These are phyloP conservation scores for Operophtera brumata DNA, from an alignment of 2,888 invertebrate genomes.

Conservation along the genomic window DNA sequence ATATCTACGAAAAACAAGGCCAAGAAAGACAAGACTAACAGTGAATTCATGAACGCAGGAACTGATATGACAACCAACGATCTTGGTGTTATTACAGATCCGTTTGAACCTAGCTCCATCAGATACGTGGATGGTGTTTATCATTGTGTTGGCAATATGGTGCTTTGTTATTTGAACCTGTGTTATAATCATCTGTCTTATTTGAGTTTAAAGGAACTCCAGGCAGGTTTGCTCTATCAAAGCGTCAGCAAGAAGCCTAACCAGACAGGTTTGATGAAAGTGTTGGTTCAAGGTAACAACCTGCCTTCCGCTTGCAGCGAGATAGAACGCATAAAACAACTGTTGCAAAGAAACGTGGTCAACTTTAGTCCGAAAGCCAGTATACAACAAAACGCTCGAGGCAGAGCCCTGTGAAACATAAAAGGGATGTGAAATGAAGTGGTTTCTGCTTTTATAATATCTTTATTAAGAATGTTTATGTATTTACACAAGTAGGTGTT, in stretches of 20 bases:
- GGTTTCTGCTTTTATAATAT: conserved; percentile 20
- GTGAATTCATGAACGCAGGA: conserved; percentile 33
- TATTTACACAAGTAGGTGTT: conserved; percentile 41
- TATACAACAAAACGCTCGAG: conserved; percentile 10
- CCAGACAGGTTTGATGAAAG: conserved; percentile 45
- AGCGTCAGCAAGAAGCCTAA: conserved; percentile 28
- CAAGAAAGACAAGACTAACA: conserved; percentile 28
- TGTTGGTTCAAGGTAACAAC: conserved; percentile 55
- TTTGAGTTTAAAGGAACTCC: conserved; percentile 42
- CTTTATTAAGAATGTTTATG: conserved; percentile 40
- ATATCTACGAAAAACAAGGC: background rate
- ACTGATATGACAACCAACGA: conserved; percentile 41
- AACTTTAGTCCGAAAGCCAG: conserved; percentile 7
- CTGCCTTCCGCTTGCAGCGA: conserved; percentile 45
- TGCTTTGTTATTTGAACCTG: conserved; percentile 55
- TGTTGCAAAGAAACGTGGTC: conserved; percentile 32
- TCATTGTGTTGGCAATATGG: conserved; percentile 50
- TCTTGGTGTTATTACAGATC: conserved; percentile 45
- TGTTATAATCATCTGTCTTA: conserved; percentile 54
- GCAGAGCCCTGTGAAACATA: conserved; percentile 30
- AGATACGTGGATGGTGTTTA: conserved; percentile 32
- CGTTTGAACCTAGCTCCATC: conserved; percentile 36
- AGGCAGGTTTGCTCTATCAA: conserved; percentile 46
- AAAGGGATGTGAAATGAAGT: conserved; percentile 15
- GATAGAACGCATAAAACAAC: conserved; percentile 34